Evolutionary conservation across 1,140 invertebrate species (phyloP), one percentile per base, ranked within the genome.

Genomic region (Pseudomyrmex flavicornis): DNA sequence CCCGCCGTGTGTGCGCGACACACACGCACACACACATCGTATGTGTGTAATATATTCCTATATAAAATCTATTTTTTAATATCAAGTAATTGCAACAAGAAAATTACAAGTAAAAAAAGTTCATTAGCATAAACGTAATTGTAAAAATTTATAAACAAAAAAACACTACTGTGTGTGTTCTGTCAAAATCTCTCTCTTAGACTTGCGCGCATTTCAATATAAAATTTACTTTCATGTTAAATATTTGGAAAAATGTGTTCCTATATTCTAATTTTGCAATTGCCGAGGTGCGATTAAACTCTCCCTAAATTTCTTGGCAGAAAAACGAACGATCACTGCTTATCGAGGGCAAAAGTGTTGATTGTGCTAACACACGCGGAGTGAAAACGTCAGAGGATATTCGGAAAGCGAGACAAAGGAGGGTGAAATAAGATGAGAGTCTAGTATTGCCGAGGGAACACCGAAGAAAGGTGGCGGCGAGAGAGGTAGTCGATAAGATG

Each of bases 401-500:
- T 77, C 35, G 50, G 70, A 35, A 61, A 61, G 65, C 69, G 87
- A 87, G 70, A 68, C 62, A 48, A 77, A 61, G 69, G 86, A 66
- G 82, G 56, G 56, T 54, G 79, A 85, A 83, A 87, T 72, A 77
- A 76, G 65, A 82, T 54, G 50, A 66, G 48, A 52, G 44, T 62
- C 54, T 50, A 35, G 69, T 20, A 66, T 69, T n/a, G 13, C 50
- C 58, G 73, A 75, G 72, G 68, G 56, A 65, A 72, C 76, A 62
- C 35, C 54, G 61, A 63, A 17, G 35, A 73, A 52, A 50, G 72
- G 63, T 66, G 10, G 46, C 56, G 56, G 68, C 44, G 22, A 75
- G 46, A 59, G 26, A 75, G 52, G 59, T 58, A 69, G 46, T 87
- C 83, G 85, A 90, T 88, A 85, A 87, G 79, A 59, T 66, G 89